These are phyloP conservation scores for Unio delphinus DNA, from an alignment of 2,888 invertebrate genomes.

Conservation along the genomic window DNA sequence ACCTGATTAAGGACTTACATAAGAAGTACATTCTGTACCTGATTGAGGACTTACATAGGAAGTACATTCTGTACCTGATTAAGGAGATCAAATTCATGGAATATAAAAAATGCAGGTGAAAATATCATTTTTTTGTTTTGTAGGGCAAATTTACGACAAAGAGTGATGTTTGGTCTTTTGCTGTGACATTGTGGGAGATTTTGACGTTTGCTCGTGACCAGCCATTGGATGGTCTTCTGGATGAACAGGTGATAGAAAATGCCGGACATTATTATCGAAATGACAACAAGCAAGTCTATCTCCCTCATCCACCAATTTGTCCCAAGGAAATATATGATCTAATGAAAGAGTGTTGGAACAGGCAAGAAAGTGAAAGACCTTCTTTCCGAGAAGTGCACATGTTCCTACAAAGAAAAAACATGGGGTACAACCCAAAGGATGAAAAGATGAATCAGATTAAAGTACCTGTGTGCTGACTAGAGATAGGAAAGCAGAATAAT, in stretches of 20 bases:
- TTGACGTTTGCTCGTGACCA: constrained; percentile 83
- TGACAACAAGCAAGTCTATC: constrained; percentile 76
- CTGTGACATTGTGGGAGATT: constrained; percentile 89
- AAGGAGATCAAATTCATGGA: no score
- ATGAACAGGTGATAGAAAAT: constrained; percentile 86
- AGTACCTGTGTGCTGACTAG: constrained; percentile 61
- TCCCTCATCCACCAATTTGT: constrained; percentile 83
- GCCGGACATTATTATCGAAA: constrained; percentile 84
- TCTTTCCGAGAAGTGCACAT: constrained; percentile 90
- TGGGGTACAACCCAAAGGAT: constrained; percentile 70
- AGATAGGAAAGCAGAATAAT: not conserved
- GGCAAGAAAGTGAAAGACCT: constrained; percentile 85
- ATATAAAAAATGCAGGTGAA: not conserved
- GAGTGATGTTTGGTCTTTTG: constrained; percentile 93
- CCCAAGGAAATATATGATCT: constrained; percentile 91
- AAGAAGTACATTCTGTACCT: no score
- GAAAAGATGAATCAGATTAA: constrained; percentile 65
- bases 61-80: no score
- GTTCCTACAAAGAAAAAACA: constrained; percentile 78
- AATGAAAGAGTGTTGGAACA: constrained; percentile 93
- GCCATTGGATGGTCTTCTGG: constrained; percentile 84
- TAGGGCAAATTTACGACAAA: constrained; percentile 89
- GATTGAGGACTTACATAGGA: no score
- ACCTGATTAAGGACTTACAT: no score
- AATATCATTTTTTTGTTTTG: constrained; percentile 38